These are phyloP conservation scores for Agelas oroides DNA, from an alignment of 37 sponge, comb jelly and placozoan genomes.

Conservation along the genomic window DNA sequence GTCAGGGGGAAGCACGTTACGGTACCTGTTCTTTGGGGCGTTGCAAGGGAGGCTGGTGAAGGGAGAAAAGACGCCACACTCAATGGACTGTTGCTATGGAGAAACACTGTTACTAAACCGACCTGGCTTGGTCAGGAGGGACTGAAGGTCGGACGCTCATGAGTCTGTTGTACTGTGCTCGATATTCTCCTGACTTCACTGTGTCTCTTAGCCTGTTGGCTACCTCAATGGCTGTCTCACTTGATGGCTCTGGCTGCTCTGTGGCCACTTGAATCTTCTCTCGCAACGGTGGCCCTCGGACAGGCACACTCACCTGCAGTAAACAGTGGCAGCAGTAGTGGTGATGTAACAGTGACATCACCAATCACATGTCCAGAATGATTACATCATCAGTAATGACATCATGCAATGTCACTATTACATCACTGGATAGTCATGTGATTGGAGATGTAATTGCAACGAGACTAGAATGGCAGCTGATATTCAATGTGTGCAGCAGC, in stretches of 20 bases:
- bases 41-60: constrained; percentile 51
- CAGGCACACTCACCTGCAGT: too few relatives aligned
- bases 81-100: neutral
- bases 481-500: too few relatives aligned
- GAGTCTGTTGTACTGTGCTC: constrained; percentile 1
- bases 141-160: neutral
- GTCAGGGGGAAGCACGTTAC: constrained; percentile 66
- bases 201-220: constrained; percentile 5
- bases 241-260: neutral
- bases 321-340: too few relatives aligned
- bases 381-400: too few relatives aligned
- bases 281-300: too few relatives aligned
- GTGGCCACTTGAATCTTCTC: too few relatives aligned
- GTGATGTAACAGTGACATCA: too few relatives aligned
- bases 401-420: too few relatives aligned
- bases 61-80: neutral
- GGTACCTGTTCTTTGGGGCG: constrained; percentile 67
- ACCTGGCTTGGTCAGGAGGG: constrained; percentile 1
- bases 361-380: too few relatives aligned
- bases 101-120: neutral
- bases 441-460: too few relatives aligned
- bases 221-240: constrained; percentile 9
- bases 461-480: too few relatives aligned
- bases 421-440: too few relatives aligned
- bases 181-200: constrained; percentile 17